phyloP scores from a whole-genome alignment of 2,888 invertebrate species.

The Drosophila barbarae region DNA sequence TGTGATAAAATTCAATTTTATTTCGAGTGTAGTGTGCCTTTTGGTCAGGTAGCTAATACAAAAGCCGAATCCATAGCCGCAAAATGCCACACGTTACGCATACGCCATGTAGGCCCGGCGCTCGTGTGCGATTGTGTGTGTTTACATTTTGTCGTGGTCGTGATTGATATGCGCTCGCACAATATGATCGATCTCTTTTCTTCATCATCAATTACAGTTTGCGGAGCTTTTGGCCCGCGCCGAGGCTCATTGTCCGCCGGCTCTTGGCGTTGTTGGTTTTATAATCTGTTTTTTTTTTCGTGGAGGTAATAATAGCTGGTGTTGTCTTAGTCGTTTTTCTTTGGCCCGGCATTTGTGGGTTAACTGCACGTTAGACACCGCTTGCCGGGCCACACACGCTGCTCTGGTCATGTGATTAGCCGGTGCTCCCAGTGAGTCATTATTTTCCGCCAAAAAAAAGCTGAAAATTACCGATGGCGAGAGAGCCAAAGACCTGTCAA shows the following conservation, averaged over 20 bases:
- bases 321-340: conserved; percentile 47
- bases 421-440: conserved; percentile 48
- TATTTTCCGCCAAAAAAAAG: conserved; percentile 39
- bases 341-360: conserved; percentile 65
- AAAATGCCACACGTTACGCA: conserved; percentile 70
- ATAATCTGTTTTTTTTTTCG: conserved; percentile 49
- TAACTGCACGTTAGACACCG: conserved; percentile 72
- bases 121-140: conserved; percentile 28
- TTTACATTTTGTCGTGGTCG: conserved; percentile 68
- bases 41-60: conserved; percentile 48
- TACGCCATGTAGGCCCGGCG: conserved; percentile 52
- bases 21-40: conserved; percentile 46
- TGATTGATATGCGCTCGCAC: conserved; percentile 73
- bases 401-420: conserved; percentile 51
- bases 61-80: conserved; percentile 16
- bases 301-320: conserved; percentile 63
- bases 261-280: conserved; percentile 41
- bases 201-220: conserved; percentile 73
- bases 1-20: conserved; percentile 1
- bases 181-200: conserved; percentile 73
- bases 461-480: conserved; percentile 5
- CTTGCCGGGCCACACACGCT: conserved; percentile 57
- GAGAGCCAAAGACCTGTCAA: conserved; percentile 5
- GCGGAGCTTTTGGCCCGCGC: conserved; percentile 61
- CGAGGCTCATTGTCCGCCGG: conserved; percentile 50